A percentile compares a stretch with the other conserved stretches of the same genome.
phyloP scores from a whole-genome alignment of 2,113 vertebrate genomes.

The Xenopus laevis region DNA sequence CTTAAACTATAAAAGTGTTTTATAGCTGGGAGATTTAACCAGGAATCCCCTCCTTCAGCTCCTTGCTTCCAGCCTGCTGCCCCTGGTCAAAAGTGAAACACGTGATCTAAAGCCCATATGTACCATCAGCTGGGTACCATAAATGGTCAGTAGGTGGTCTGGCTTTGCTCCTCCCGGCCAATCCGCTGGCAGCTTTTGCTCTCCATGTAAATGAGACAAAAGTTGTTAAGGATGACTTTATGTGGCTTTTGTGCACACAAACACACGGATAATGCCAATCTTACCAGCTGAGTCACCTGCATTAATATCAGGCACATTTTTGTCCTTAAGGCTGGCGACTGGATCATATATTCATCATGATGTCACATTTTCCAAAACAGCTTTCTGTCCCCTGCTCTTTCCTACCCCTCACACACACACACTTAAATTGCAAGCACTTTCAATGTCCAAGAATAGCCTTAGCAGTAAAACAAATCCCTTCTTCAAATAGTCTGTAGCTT shows the following conservation, averaged over 20 bases:
- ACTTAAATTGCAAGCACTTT: constrained; percentile 42
- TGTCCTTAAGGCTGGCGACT: constrained; percentile 13
- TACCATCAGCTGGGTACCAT: constrained; percentile 61
- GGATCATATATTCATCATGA: constrained; percentile 33
- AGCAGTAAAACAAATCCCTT: constrained; percentile 40
- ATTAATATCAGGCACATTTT: constrained; percentile 6
- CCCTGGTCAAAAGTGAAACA: constrained; percentile 74
- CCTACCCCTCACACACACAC: constrained; percentile 21
- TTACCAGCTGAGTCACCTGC: constrained; percentile 3
- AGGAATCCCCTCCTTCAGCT: constrained; percentile 66
- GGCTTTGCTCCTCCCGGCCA: constrained; percentile 18
- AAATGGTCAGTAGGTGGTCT: constrained; percentile 63
- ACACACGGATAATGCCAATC: constrained; percentile 3
- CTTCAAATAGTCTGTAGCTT: constrained; percentile 32
- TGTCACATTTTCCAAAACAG: constrained; percentile 35
- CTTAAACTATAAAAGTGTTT: constrained; percentile 37
- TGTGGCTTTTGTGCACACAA: constrained; percentile 1
- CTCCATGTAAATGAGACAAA: constrained; percentile 14
- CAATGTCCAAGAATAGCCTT: constrained; percentile 41
- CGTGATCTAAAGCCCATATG: constrained; percentile 75
- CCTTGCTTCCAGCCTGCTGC: constrained; percentile 68
- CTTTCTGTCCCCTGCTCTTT: constrained; percentile 23
- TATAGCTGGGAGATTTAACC: constrained; percentile 59
- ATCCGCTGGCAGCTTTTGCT: neutral
- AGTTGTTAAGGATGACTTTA: constrained; percentile 11